These are phyloP conservation scores for Radopholus similis DNA, from an alignment of 1,140 invertebrate species.

Conservation along the genomic window DNA sequence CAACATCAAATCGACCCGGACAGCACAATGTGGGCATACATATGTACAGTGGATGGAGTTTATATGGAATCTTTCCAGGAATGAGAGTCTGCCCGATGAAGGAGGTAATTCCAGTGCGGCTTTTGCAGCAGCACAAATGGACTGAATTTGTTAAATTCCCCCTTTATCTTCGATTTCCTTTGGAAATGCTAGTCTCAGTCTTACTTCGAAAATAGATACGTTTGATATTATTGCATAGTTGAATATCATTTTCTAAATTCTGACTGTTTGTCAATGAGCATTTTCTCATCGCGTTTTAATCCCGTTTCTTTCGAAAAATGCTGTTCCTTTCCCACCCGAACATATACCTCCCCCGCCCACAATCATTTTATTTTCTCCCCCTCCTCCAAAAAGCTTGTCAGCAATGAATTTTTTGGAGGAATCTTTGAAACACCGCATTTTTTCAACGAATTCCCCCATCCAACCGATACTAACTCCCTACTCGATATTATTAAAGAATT, in stretches of 20 bases:
- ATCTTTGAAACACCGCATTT: too few species aligned
- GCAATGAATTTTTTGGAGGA: too few species aligned
- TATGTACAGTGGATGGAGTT: too few species aligned
- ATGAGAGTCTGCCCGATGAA: too few species aligned
- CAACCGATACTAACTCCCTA: neutral
- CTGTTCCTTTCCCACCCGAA: neutral
- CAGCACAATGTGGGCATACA: slow-evolving; percentile 1
- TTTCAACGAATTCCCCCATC: neutral
- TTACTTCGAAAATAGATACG: neutral
- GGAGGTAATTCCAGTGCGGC: neutral
- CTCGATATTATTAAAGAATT: neutral
- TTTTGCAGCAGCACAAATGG: neutral
- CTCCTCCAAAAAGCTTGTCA: too few species aligned
- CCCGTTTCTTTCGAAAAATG: too few species aligned
- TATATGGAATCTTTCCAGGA: too few species aligned
- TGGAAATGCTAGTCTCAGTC: neutral
- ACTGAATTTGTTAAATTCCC: too few species aligned
- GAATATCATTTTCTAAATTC: neutral
- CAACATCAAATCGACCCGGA: slow-evolving; percentile 2
- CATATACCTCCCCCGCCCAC: neutral
- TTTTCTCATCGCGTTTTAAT: too few species aligned
- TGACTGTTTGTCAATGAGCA: too few species aligned
- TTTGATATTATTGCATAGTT: neutral
- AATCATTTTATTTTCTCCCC: slow-evolving; percentile 1
- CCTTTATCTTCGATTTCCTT: too few species aligned